Percentiles rank a stretch among this genome's conserved stretches.
Conservation (phyloP, 2,797 vertebrate species). For the Squalus acanthias region DNA sequence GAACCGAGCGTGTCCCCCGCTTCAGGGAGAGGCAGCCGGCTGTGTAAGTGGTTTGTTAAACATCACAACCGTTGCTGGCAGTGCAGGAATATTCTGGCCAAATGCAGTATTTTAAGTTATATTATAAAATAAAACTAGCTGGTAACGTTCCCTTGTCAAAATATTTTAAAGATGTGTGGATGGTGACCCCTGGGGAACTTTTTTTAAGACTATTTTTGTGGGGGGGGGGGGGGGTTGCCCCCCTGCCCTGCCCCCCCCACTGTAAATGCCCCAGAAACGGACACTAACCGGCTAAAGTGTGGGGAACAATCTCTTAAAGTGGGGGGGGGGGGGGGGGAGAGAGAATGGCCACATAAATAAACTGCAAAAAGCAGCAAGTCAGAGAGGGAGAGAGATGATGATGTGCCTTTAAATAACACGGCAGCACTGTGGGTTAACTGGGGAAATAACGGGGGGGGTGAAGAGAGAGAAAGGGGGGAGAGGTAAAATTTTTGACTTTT, state of each 20-base stretch:
- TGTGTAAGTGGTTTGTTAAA: background rate
- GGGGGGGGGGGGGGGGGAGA: no score
- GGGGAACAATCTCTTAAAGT: no score
- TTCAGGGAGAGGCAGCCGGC: background rate
- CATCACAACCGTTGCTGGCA: fast-evolving
- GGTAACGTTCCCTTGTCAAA: background rate
- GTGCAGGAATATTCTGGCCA: background rate
- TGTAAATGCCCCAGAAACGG: no score
- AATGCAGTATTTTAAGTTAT: background rate
- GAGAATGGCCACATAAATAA: background rate
- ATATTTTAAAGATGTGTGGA: background rate
- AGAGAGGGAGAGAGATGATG: background rate
- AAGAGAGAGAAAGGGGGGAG: no score
- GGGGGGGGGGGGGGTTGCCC: no score
- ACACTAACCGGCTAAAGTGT: no score
- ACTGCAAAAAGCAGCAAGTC: background rate
- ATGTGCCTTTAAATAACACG: background rate
- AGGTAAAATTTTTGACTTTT: background rate
- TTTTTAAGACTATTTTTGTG: background rate
- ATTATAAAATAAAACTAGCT: background rate
- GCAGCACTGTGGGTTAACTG: background rate
- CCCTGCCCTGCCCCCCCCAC: background rate
- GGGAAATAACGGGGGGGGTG: background rate
- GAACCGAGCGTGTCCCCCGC: no score
- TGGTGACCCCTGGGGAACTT: background rate